These are phyloP conservation scores for Perdita meconis DNA, from an alignment of 2,888 invertebrate species.

Conservation along the genomic window DNA sequence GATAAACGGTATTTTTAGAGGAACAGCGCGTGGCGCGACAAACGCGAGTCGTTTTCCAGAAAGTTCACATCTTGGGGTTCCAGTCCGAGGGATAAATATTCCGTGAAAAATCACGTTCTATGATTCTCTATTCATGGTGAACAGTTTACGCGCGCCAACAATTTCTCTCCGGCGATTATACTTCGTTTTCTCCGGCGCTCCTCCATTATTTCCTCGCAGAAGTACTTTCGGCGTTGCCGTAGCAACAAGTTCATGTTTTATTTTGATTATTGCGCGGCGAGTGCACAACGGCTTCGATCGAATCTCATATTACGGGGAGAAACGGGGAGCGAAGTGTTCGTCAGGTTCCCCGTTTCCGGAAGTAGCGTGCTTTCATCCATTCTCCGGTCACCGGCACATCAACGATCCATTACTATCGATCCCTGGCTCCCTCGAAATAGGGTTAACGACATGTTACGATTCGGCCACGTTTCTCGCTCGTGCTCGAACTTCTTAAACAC, in stretches of 20 bases:
- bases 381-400: constrained; percentile 66
- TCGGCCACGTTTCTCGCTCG: constrained; percentile 18
- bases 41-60: constrained; percentile 13
- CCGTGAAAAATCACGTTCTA: not conserved
- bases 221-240: not conserved
- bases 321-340: constrained; percentile 24
- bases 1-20: constrained; percentile 40
- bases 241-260: constrained; percentile 57
- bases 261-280: constrained; percentile 27
- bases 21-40: not conserved
- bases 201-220: not conserved
- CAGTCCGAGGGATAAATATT: not conserved
- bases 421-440: constrained; percentile 48
- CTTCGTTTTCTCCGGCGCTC: not conserved
- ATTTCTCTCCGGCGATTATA: not conserved
- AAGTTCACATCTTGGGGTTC: not conserved
- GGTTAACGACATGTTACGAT: constrained; percentile 60
- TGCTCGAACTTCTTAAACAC: not conserved
- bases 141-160: not conserved
- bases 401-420: constrained; percentile 69
- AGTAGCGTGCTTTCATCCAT: constrained; percentile 63
- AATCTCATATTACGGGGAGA: constrained; percentile 42
- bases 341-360: constrained; percentile 41
- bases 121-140: not conserved
- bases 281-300: constrained; percentile 32